Evolutionary conservation across 1,140 invertebrate species (phyloP).

Genomic region (Pteromalus puparum): DNA sequence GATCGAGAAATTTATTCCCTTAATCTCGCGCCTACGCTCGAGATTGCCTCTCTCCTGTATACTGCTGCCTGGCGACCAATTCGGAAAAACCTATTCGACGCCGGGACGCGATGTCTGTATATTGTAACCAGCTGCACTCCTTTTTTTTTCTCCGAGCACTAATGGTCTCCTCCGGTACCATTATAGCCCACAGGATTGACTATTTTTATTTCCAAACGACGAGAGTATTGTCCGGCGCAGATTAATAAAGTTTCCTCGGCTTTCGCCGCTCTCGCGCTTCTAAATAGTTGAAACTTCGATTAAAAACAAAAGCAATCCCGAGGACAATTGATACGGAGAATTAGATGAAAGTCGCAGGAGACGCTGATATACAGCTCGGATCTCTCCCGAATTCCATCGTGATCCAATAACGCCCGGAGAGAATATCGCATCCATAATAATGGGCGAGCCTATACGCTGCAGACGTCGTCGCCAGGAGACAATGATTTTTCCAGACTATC

Average conservation of each 20-base stretch:
- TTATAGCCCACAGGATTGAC: not conserved
- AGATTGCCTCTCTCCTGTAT: conserved; percentile 58
- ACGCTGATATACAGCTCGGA: too few relatives aligned
- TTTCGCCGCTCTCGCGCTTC: not conserved
- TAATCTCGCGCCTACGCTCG: conserved; percentile 65
- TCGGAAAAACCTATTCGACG: conserved; percentile 58
- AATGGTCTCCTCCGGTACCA: conserved; percentile 14
- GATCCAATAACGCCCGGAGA: not conserved
- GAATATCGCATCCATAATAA: conserved; percentile 15
- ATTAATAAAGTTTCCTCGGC: not conserved
- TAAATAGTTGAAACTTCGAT: not conserved
- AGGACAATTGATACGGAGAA: not conserved
- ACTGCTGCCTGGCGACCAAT: conserved; percentile 56
- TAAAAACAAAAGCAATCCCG: not conserved
- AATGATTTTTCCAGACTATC: conserved; percentile 48
- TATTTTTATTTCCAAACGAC: not conserved
- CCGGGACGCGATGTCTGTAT: conserved; percentile 33
- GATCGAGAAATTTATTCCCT: conserved; percentile 72
- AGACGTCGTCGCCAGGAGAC: conserved; percentile 13
- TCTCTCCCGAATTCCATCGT: too few relatives aligned
- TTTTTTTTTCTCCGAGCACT: conserved; percentile 17
- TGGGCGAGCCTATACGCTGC: not conserved
- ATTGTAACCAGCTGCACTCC: conserved; percentile 36
- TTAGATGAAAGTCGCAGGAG: not conserved
- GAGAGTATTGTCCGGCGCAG: not conserved